Base-by-base conservation (phyloP, 2,113 vertebrate genomes). In the Aspidoscelis tigris region DNA sequence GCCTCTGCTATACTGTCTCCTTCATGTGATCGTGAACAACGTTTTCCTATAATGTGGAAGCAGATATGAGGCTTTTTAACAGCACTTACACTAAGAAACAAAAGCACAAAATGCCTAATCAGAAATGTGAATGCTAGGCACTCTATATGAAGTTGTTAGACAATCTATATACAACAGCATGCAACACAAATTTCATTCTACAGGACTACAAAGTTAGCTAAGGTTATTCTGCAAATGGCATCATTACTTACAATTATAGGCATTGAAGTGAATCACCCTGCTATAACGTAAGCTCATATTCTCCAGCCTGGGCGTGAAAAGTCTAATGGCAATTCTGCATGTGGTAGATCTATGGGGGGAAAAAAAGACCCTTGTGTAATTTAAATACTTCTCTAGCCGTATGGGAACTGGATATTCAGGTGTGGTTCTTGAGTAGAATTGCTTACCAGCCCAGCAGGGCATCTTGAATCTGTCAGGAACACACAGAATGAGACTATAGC, bases 261-360 rank as follows among this genome's bases (percentile, higher is more conserved):
- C 5, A 0, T 97, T 95, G 0, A 90, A 1, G 0, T 97, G 91
- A 61, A 96, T 22, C 72, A 96, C 97, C 89, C 95, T 98, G 95
- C 97, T 98, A 92, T 95, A 97, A 66, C 93, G 95, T 33, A 93
- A 91, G 89, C 93, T 96, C 90, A 96, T 87, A 87, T 93, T 94
- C 77, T 96, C 95, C 72, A 97, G 87, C 66, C 88, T 96, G 83
- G 93, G 93, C 85, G 93, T 94, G 87, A 98, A 73, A 22, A 98
- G 87, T 82, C 96, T 97, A 33, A 97, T 70, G 78, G 96, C 97
- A 66, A 97, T 88, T 20, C 96, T 97, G 89, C 97, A 96, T 84
- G 96, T 95, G 89, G 95, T 87, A 91, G 96, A 96, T 84, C 97
- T 98, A 90, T 81, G 84, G 88, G 24, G 39, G 80, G 81, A 72